phyloP scores from a whole-genome alignment of 2,797 vertebrate species.

The Coregonus ussuriensis region DNA sequence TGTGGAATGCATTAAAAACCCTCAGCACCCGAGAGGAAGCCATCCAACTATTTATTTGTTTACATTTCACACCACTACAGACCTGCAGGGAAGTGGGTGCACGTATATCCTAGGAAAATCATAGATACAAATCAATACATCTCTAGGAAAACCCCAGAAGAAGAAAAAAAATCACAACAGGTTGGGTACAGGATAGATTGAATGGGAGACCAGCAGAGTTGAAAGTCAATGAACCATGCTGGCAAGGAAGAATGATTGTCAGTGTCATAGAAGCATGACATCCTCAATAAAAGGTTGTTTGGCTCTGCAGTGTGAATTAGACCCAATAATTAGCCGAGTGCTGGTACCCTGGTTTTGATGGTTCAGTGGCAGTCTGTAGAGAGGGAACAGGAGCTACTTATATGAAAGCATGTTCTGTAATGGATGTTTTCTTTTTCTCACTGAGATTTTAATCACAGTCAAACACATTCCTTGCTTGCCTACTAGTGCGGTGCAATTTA shows the following conservation, averaged over 20 bases:
- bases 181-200: constrained; percentile 46
- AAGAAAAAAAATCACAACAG: constrained; percentile 40
- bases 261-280: constrained; percentile 63
- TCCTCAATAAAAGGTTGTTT: constrained; percentile 61
- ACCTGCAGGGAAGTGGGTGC: constrained; percentile 65
- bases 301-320: constrained; percentile 65
- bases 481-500: constrained; percentile 13
- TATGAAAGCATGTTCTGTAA: constrained; percentile 62
- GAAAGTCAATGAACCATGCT: constrained; percentile 54
- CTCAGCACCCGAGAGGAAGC: constrained; percentile 44
- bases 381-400: constrained; percentile 65
- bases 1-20: constrained; percentile 61
- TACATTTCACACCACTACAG: constrained; percentile 58
- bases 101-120: constrained; percentile 43
- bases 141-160: constrained; percentile 29
- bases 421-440: constrained; percentile 62
- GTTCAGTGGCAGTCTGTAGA: constrained; percentile 70
- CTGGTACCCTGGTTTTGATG: constrained; percentile 76
- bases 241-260: constrained; percentile 64
- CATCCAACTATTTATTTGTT: constrained; percentile 48
- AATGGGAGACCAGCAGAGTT: constrained; percentile 48
- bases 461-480: constrained; percentile 46
- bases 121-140: constrained; percentile 16
- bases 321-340: constrained; percentile 73
- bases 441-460: constrained; percentile 72